Evolutionary conservation across 2,797 vertebrate genomes (phyloP).

Genomic region (Danio jaintianensis): DNA sequence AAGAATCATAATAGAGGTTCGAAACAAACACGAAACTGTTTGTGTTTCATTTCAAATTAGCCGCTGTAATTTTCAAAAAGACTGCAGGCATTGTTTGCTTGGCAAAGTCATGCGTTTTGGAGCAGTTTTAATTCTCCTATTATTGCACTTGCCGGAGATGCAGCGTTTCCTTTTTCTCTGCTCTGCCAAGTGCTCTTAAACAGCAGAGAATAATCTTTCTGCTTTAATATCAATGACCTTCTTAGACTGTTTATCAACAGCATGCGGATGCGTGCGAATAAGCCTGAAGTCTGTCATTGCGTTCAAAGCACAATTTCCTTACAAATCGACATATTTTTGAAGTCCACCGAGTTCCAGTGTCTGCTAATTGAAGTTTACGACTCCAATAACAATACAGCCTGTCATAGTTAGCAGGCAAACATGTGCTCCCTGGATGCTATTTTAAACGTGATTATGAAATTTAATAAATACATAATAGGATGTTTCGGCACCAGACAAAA

Average conservation of each 20-base stretch:
- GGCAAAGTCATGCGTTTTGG: slow-evolving; percentile 82
- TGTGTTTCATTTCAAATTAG: slow-evolving; percentile 86
- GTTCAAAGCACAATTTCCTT: slow-evolving; percentile 25
- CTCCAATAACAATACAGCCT: slow-evolving; percentile 44
- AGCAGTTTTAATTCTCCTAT: slow-evolving; percentile 80
- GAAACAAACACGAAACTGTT: slow-evolving; percentile 76
- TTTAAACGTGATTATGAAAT: slow-evolving; percentile 77
- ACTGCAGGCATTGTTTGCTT: slow-evolving; percentile 83
- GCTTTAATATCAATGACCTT: slow-evolving; percentile 72
- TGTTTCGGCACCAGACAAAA: slow-evolving; percentile 68
- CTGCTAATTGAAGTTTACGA: slow-evolving; percentile 30
- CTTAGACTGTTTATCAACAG: slow-evolving; percentile 68
- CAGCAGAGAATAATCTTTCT: slow-evolving; percentile 64
- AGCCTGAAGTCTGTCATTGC: slow-evolving; percentile 22
- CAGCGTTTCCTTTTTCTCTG: slow-evolving; percentile 59
- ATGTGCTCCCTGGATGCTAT: slow-evolving; percentile 71
- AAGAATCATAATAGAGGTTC: slow-evolving; percentile 79
- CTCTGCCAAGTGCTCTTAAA: slow-evolving; percentile 76
- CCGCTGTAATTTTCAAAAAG: slow-evolving; percentile 81
- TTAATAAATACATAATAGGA: slow-evolving; percentile 71
- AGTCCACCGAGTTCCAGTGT: slow-evolving; percentile 12
- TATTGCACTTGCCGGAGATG: slow-evolving; percentile 76
- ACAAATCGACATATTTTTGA: slow-evolving; percentile 18
- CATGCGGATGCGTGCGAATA: slow-evolving; percentile 35
- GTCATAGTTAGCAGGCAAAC: slow-evolving; percentile 75